Evolutionary conservation across 2,113 vertebrate species (phyloP), one percentile per base, ranked within the genome.

Genomic region (Ginglymostoma cirratum): DNA sequence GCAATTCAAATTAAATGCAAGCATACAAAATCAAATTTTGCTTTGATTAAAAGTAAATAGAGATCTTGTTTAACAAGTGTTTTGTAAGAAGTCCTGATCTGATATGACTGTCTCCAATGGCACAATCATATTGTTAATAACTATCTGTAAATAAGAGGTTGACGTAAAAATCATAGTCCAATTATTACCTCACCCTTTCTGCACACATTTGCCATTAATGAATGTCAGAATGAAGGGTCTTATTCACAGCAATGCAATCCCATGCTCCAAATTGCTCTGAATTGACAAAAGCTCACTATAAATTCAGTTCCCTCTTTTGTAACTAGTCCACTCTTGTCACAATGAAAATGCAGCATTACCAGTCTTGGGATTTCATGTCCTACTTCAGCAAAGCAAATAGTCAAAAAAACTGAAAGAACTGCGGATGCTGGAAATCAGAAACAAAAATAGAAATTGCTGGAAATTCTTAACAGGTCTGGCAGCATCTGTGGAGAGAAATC

Each of bases 161-260:
- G 72, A 38, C 2, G 27, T 30, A 95, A 95, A 61, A 66, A 30
- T 72, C 67, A 27, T 10, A 30, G 27, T 52, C 27, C 48, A 21
- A 95, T 76, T 14, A 15, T 69, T 72, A n/a, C 94, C 69, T 95
- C 94, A 52, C 94, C 94, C 94, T 72, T 76, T 95, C 94, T 72
- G 45, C 67, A 95, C 45, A 95, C 72, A 95, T 72, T 76, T 23
- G 76, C 4, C 27, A 34, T 95, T 30, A 76, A 24, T 72, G 48
- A 52, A 52, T 95, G 67, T 45, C 30, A 27, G 67, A 52, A 24
- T 48, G 69, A 48, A 76, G 94, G 42, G 38, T 42, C 27, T 15
- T 52, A 34, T 34, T 76, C 21, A 52, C 42, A 45, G 67, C 42
- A 70, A 76, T 76, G 45, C 17, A 14, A 72, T 72, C 94, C 45